Base-by-base conservation (phyloP, 2,113 vertebrate genomes). In the Vidua macroura region DNA sequence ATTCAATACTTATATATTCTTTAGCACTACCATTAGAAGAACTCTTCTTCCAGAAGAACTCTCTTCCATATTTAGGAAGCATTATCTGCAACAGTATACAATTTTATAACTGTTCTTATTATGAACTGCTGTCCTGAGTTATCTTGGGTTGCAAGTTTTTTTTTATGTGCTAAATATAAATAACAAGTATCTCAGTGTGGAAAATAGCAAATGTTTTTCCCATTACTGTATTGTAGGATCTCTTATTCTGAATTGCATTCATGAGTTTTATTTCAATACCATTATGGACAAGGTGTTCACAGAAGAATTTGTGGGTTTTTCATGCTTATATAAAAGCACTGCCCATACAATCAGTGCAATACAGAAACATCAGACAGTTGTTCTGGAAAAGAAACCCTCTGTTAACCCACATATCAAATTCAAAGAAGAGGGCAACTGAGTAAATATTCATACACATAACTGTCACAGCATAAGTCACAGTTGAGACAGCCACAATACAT, bases 121-220 rank as follows among this genome's bases (percentile, higher is more conserved):
- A 46, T 8, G 5, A 91, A 35, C 8, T 31, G 23, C 18, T 75
- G 31, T 11, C 41, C 11, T 59, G 48, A 37, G 7, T 52, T 79
- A 58, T 7, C 21, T 33, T 22, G 19, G 7, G 13, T 21, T 86
- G 6, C 17, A 39, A 17, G 1, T 7, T 43, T 24, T 60, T 67
- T 67, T 69, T 31, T 13, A 59, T 8, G 3, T 55, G 35, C 4
- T 44, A 49, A 59, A 43, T 21, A 63, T 4, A 23, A 87, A 30
- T 3, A 82, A 33, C 6, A 88, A 55, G 12, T 19, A 60, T 7
- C 16, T 27, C 22, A 4, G 5, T 4, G 10, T 43, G 18, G 8
- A 63, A 87, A 72, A 70, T 0, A 55, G 8, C 7, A 16, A 9
- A 0, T 11, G 10, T 75, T 74, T 76, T 44, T 33, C 6, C 9